Base-by-base conservation (phyloP, 2,888 invertebrate species). In the Chouioia cunea region DNA sequence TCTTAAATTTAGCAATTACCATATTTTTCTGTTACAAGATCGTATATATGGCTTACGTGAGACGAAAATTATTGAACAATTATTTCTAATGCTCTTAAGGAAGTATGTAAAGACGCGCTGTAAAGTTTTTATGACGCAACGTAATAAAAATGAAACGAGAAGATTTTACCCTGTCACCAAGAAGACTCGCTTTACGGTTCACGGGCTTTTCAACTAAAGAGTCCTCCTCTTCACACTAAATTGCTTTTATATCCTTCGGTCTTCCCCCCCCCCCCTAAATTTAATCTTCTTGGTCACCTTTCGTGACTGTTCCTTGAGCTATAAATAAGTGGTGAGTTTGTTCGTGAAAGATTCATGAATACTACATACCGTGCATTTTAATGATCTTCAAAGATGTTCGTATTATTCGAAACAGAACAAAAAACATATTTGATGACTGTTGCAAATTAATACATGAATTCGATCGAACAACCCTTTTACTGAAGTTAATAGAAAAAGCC, bases 181-280 rank as follows among this genome's bases (percentile, higher is more conserved):
- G 64, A 52, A 52, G 43, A 47, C 63, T 36, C 18, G 2, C 6
- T 27, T 27, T 36, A n/a, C n/a, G n/a, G n/a, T n/a, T 68, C 16
- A 36, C 44, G 48, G 53, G 50, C 63, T 57, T 68, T 57, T 68
- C 27, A 63, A 57, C 57, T 69, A 46, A 63, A 69, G 69, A 52
- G 22, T 57, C 15, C 57, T 64, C 36, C 36, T 69, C 53, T 16
- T 46, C 47, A 58, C 15, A 27, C 64, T 48, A 58, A 69, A 64
- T 64, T 69, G 47, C 57, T 64, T 69, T 53, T 56, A 52, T 44
- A 46, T 58, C 6, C 50, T n/a, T 50, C 23, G 18, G 53, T 53
- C 46, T n/a, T 27, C 53, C 44, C 23, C 27, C 18, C 23, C 27
- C 18, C 27, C 27, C 27, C 27, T 1, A 27, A 20, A 53, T 6